phyloP scores from a whole-genome alignment of 2,797 vertebrate genomes.

The Chelon auratus region DNA sequence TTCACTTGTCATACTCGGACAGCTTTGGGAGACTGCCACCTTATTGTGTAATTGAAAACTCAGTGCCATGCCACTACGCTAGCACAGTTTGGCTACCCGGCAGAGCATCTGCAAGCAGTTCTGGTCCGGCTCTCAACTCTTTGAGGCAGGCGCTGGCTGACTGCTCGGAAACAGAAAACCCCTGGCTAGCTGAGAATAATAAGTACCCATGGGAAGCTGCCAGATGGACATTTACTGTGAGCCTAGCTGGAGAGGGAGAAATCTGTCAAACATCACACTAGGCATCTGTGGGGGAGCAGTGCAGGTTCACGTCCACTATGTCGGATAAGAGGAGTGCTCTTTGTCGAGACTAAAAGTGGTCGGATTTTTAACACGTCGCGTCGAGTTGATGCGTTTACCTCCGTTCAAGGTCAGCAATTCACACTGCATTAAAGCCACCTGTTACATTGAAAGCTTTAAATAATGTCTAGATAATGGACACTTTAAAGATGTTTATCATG shows the following conservation, averaged over 20 bases:
- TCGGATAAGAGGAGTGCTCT: conserved; percentile 65
- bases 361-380: conserved; percentile 58
- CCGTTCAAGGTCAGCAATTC: conserved; percentile 68
- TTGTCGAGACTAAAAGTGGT: conserved; percentile 68
- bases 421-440: conserved; percentile 43
- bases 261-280: conserved; percentile 84
- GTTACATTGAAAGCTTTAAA: conserved; percentile 57
- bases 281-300: conserved; percentile 74
- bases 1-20: conserved; percentile 44
- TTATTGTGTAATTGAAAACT: conserved; percentile 77
- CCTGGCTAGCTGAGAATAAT: conserved; percentile 84
- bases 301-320: conserved; percentile 76
- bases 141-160: conserved; percentile 71
- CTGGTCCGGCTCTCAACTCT: conserved; percentile 73
- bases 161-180: conserved; percentile 79
- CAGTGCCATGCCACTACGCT: conserved; percentile 59
- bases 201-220: conserved; percentile 84
- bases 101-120: conserved; percentile 75
- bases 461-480: conserved; percentile 48
- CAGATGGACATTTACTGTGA: conserved; percentile 86
- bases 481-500: conserved; percentile 39
- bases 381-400: conserved; percentile 53
- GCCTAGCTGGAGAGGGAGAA: conserved; percentile 82
- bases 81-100: conserved; percentile 62
- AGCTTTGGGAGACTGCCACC: conserved; percentile 41